Evolutionary conservation across 2,113 vertebrate species (phyloP).

Genomic region (Echinops telfairi): DNA sequence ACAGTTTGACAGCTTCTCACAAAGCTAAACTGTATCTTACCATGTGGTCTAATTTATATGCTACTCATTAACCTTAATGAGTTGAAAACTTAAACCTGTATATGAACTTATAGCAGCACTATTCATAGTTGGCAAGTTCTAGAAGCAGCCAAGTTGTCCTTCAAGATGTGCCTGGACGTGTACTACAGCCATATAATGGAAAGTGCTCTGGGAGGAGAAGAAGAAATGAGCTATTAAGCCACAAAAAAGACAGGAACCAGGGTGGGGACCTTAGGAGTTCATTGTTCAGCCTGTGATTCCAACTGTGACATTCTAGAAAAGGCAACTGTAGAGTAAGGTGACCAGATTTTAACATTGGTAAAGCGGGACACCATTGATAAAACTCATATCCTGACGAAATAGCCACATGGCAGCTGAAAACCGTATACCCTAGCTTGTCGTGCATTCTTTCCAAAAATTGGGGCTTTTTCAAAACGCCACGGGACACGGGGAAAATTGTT

Average conservation of each 20-base stretch:
- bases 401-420: too few species aligned
- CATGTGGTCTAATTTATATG: too few species aligned
- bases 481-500: too few species aligned
- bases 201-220: background rate
- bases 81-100: background rate
- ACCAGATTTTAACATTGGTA: too few species aligned
- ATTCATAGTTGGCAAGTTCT: slow-evolving; percentile 12
- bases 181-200: background rate
- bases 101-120: background rate
- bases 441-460: too few species aligned
- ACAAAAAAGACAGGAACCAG: background rate
- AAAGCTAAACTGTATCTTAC: too few species aligned
- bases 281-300: slow-evolving; percentile 34
- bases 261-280: background rate
- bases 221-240: background rate
- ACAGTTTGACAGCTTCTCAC: too few species aligned
- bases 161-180: slow-evolving; percentile 44
- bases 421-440: too few species aligned
- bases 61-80: too few species aligned
- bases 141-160: background rate
- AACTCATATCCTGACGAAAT: too few species aligned
- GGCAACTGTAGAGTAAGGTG: background rate
- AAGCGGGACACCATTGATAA: too few species aligned
- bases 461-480: too few species aligned
- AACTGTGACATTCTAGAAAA: slow-evolving; percentile 34